Evolutionary conservation across 2,113 vertebrate species (phyloP).

Genomic region (Lampris megalopsis): DNA sequence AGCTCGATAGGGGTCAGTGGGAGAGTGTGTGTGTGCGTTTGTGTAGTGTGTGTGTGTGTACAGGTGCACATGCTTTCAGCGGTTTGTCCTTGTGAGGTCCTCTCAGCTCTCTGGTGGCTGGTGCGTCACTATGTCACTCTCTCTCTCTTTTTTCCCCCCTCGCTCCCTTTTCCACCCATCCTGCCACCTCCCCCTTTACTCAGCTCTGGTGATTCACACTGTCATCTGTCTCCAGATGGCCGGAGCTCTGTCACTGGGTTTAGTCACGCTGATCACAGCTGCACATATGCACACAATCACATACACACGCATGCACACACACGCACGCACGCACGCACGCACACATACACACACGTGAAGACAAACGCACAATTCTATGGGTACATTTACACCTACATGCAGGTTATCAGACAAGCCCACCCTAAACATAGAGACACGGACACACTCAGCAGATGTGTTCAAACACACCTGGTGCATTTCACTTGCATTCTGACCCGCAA

Average conservation of each 20-base stretch:
- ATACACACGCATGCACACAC: constrained; percentile 17
- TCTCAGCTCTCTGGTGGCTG: constrained; percentile 32
- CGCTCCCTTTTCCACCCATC: neutral
- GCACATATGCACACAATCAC: constrained; percentile 3
- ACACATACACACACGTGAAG: constrained; percentile 31
- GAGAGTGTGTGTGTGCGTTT: neutral
- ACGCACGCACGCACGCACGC: neutral
- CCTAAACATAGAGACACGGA: too few relatives aligned
- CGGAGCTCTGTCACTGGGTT: constrained; percentile 64
- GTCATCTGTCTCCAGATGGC: constrained; percentile 79
- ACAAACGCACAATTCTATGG: neutral
- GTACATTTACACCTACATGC: neutral
- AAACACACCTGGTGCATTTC: neutral
- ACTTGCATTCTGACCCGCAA: neutral
- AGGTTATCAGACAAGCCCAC: too few relatives aligned
- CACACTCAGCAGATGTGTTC: too few relatives aligned
- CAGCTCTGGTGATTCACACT: constrained; percentile 64
- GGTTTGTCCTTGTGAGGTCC: constrained; percentile 22
- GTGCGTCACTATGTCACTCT: constrained; percentile 30
- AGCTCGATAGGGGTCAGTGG: constrained; percentile 25
- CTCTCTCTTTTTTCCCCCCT: constrained; percentile 27
- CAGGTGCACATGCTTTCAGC: neutral
- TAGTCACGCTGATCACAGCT: constrained; percentile 63
- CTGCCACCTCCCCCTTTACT: constrained; percentile 15
- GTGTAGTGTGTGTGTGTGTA: neutral